Percentiles rank a stretch among this genome's conserved stretches.
Evolutionary conservation across 2,113 vertebrate genomes (phyloP).

Genomic region (Pteropus alecto): DNA sequence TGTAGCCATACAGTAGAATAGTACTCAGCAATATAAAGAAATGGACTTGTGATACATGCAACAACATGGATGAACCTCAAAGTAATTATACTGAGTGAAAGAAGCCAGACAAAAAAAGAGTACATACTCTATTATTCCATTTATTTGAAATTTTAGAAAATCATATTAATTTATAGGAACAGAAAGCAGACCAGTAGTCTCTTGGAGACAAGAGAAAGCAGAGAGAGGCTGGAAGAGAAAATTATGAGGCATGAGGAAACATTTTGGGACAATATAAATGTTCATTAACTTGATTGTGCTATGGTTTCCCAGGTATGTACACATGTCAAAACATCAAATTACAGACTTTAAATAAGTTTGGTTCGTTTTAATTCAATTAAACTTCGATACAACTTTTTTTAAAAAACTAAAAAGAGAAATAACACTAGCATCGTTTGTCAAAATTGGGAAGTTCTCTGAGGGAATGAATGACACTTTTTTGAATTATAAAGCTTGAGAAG

Average conservation of each 20-base stretch:
- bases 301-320: background rate
- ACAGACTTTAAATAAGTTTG: background rate
- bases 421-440: background rate
- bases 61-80: background rate
- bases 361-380: background rate
- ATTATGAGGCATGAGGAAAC: background rate
- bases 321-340: background rate
- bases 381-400: no score
- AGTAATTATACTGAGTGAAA: background rate
- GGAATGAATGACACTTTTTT: background rate
- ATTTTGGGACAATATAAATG: background rate
- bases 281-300: background rate
- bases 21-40: background rate
- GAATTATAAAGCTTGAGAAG: background rate
- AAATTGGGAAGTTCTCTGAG: background rate
- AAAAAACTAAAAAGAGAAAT: background rate
- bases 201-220: background rate
- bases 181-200: background rate
- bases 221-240: background rate
- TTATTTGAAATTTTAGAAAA: background rate
- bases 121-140: background rate
- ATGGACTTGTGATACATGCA: background rate
- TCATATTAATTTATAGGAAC: background rate
- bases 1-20: background rate
- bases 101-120: background rate